Evolutionary conservation across 2,797 vertebrate species (phyloP), one percentile per base, ranked within the genome.

Genomic region (Clarias pachynema): DNA sequence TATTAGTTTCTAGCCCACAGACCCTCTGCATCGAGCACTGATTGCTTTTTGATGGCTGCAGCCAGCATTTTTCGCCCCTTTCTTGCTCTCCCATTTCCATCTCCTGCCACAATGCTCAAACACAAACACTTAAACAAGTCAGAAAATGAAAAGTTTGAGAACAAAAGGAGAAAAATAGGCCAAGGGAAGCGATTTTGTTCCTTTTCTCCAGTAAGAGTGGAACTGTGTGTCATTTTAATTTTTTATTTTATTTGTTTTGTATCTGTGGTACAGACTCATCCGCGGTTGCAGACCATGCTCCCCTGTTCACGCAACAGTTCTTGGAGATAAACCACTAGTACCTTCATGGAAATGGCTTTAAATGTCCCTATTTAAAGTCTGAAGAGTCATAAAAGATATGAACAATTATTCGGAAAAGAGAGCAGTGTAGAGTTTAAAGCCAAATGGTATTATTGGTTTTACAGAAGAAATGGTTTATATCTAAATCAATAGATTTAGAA

Each of bases 41-140:
- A 95, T 95, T 95, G 93, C 92, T 93, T 93, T 91, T 93, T 93
- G 89, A 95, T 94, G 92, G 91, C 92, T 91, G 59, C 2, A 65
- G 75, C 81, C 75, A 87, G 66, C 87, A 26, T 89, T 83, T 86
- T 26, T 53, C 44, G 31, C 60, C 44, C 81, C 31, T 78, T 79
- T 84, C 26, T 72, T 69, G 78, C 63, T 69, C 79, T 78, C 80
- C 78, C 59, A 68, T 69, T 63, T 82, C 83, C 81, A 72, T 85
- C 90, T 88, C 91, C 89, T 86, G 84, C 86, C 53, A 83, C 90
- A 72, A 83, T 87, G 91, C 90, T 88, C 77, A 85, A 87, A 88
- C 34, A 86, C 91, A 91, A 94, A 91, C 90, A 91, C 91, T 91
- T 91, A 86, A 90, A 90, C 90, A 88, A 89, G 86, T 91, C 86